These are phyloP conservation scores for Cataglyphis rosenhaueri DNA, from an alignment of 2,888 invertebrate genomes.

Conservation along the genomic window DNA sequence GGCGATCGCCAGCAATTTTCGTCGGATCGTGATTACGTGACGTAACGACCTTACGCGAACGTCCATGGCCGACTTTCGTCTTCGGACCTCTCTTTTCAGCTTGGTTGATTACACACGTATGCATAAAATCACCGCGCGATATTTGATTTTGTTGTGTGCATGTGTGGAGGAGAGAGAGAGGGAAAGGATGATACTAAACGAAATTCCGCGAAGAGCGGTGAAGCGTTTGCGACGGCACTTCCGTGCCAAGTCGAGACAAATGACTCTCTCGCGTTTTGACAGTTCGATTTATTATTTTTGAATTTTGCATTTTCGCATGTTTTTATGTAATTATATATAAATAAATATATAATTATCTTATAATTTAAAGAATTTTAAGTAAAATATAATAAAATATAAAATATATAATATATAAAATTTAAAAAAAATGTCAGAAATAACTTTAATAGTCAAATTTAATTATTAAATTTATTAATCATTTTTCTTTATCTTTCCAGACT, in stretches of 20 bases:
- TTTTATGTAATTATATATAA: neutral
- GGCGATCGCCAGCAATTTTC: conserved; percentile 55
- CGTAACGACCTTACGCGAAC: conserved; percentile 54
- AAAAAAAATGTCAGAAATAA: neutral
- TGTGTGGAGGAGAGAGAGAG: too few relatives aligned
- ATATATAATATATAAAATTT: neutral
- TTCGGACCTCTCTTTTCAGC: conserved; percentile 6
- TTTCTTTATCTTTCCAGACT: too few relatives aligned
- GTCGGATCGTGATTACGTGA: conserved; percentile 52
- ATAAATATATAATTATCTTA: neutral
- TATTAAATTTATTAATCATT: neutral
- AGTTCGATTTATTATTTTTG: conserved; percentile 4
- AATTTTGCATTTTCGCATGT: neutral
- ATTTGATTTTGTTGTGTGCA: neutral
- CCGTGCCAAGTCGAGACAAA: conserved; percentile 21
- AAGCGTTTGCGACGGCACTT: neutral
- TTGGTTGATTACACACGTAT: neutral
- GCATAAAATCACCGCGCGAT: conserved; percentile 19
- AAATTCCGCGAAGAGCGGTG: neutral
- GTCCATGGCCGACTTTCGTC: conserved; percentile 66
- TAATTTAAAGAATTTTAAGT: neutral
- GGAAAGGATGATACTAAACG: conserved; percentile 2
- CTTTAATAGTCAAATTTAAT: neutral
- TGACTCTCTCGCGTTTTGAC: neutral
- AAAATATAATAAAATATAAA: neutral